Evolutionary conservation across 2,113 vertebrate genomes (phyloP), one percentile per base, ranked within the genome.

Genomic region (Hypanus sabinus): DNA sequence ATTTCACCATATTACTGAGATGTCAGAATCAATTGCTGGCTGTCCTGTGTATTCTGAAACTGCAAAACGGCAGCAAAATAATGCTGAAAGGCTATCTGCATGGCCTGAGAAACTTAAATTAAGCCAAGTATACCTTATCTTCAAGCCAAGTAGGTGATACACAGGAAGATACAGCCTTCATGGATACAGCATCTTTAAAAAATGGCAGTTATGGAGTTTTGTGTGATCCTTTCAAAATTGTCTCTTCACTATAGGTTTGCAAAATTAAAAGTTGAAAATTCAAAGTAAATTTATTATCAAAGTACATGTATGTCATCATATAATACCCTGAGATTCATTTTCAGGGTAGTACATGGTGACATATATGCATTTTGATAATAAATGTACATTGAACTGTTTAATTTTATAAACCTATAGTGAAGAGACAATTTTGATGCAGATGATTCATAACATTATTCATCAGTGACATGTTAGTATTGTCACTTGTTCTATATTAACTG

Each of bases 121-220:
- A 65, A 90, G 85, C 85, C 60, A 65, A 62, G 33, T 90, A n/a
- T 65, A 73, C 70, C 36, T 55, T 55, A 71, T 73, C 70, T 92
- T 27, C 70, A 73, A 73, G 68, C 36, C n/a, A 92, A 92, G 70
- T 30, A 93, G 38, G 73, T 73, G 38, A 93, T 73, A 73, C 36
- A 93, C 8, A 46, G 27, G 60, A 8, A 65, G 57, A n/a, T 5
- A 88, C 24, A 71, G 65, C 36, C 36, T 93, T 93, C 71, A 93
- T 93, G 36, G 24, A 46, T 68, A 90, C 57, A 62, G 85, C n/a
- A 65, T 92, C 33, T 65, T 91, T 65, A 91, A 70, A 91, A 91
- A 70, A 91, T 70, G 68, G 38, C 36, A 46, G 73, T 27, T 5
- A 38, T 33, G 71, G 22, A 93, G 12, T 46, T 88, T 14, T 65